Evolutionary conservation across 2,113 vertebrate genomes (phyloP), one percentile per base, ranked within the genome.

Genomic region (Vicugna pacos): DNA sequence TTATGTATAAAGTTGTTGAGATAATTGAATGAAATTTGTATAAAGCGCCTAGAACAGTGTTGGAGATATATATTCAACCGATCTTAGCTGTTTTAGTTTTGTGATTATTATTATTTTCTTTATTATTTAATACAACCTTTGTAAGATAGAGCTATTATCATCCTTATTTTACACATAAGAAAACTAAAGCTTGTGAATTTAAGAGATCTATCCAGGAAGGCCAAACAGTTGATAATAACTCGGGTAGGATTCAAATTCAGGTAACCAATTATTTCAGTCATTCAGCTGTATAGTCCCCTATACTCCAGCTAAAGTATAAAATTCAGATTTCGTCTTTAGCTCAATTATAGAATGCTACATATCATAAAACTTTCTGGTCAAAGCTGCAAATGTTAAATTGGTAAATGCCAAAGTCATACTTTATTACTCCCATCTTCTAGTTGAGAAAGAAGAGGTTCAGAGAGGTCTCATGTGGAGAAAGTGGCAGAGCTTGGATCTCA

Each of bases 181-280:
- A 92, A 75, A 79, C 6, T 5, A 12, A 54, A 89, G 30, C 24
- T 93, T 90, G 15, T 70, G 28, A 70, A 73, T 69, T 88, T 83
- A 84, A 91, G 83, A 83, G 52, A 56, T 30, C 52, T 85, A 58
- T 52, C 38, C 22, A 62, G 28, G 38, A 94, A 64, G 4, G 20
- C 28, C 58, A 85, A 15, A 90, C 0, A 83, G 19, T 70, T 96
- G 84, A 81, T 84, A 80, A 88, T 50, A 65, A 82, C 12, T 83
- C 35, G 92, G 20, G 48, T 89, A 79, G 58, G 79, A 60, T 88
- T 93, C 93, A 79, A 86, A 90, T 73, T 93, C 67, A 91, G n/a
- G 54, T 42, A 56, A 81, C 4, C 17, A 70, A 54, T 92, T 94
- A 7, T 65, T 88, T 77, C 9, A 87, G 15, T 32, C 48, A 58